These are phyloP conservation scores for Abrostola tripartita DNA, from an alignment of 2,888 invertebrate genomes.

Conservation along the genomic window DNA sequence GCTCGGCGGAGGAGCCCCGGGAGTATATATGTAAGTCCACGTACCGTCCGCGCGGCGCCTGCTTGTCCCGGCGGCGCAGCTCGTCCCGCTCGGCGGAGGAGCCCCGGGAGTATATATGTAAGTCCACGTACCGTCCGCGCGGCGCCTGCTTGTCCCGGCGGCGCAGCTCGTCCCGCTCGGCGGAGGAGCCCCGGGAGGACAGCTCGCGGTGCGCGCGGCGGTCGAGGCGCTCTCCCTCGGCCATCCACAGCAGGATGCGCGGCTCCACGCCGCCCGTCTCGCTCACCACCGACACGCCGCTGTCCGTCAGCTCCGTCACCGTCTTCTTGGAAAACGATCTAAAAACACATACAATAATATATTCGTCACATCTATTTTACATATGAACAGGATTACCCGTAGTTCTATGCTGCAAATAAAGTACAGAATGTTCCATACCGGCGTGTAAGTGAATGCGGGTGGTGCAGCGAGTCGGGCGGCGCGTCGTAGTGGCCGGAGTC, in stretches of 20 bases:
- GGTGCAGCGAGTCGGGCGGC: constrained; percentile 66
- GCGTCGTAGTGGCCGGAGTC: constrained; percentile 93
- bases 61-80: no score
- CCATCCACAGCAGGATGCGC: constrained; percentile 81
- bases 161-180: constrained; percentile 69
- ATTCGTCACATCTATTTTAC: background rate
- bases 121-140: constrained; percentile 58
- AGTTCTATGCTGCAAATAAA: background rate
- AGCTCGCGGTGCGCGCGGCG: constrained; percentile 54
- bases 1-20: no score
- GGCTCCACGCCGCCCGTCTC: constrained; percentile 77
- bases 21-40: no score
- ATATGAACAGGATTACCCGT: no score
- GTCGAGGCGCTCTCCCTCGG: constrained; percentile 71
- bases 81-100: no score
- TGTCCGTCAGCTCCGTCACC: constrained; percentile 92
- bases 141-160: constrained; percentile 58
- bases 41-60: no score
- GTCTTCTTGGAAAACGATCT: constrained; percentile 91
- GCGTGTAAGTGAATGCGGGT: constrained; percentile 67
- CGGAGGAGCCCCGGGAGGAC: constrained; percentile 67
- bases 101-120: no score
- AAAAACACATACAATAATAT: background rate
- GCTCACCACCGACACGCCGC: constrained; percentile 88
- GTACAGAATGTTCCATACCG: constrained; percentile 54